Conservation (phyloP, 1,140 invertebrate genomes). For the Lethrus apterus region DNA sequence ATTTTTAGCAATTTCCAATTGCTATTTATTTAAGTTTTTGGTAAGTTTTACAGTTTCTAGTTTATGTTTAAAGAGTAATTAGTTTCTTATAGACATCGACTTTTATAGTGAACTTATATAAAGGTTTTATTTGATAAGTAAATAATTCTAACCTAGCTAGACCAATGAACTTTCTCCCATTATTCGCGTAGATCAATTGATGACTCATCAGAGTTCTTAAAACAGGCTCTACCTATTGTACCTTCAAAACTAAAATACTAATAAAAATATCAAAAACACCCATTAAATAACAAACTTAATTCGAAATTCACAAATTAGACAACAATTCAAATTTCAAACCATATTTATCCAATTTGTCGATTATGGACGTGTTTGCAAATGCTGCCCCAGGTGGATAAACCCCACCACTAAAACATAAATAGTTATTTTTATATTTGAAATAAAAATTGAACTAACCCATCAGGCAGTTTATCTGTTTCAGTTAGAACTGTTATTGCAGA, state of each 20-base stretch:
- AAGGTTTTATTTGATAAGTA: too few relatives aligned
- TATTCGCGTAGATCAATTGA: too few relatives aligned
- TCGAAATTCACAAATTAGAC: neutral
- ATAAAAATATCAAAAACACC: neutral
- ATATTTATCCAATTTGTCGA: conserved; percentile 51
- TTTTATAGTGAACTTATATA: too few relatives aligned
- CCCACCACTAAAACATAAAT: conserved; percentile 52
- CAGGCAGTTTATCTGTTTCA: conserved; percentile 69
- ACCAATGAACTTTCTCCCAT: too few relatives aligned
- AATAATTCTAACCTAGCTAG: too few relatives aligned
- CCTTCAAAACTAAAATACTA: neutral
- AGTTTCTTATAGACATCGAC: too few relatives aligned
- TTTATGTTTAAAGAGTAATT: too few relatives aligned
- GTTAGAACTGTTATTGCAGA: conserved; percentile 68
- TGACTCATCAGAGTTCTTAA: too few relatives aligned
- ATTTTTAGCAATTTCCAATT: too few relatives aligned
- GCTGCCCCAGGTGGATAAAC: conserved; percentile 52
- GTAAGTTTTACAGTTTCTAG: too few relatives aligned
- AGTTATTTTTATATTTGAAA: conserved; percentile 3
- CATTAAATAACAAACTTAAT: neutral
- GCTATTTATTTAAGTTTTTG: too few relatives aligned
- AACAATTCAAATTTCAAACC: conserved; percentile 28
- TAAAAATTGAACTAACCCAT: conserved; percentile 45
- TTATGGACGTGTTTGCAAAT: conserved; percentile 56
- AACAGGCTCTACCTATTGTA: too few relatives aligned